These are phyloP conservation scores for Ceratotherium simum DNA, from an alignment of 2,113 vertebrate genomes.

Conservation along the genomic window DNA sequence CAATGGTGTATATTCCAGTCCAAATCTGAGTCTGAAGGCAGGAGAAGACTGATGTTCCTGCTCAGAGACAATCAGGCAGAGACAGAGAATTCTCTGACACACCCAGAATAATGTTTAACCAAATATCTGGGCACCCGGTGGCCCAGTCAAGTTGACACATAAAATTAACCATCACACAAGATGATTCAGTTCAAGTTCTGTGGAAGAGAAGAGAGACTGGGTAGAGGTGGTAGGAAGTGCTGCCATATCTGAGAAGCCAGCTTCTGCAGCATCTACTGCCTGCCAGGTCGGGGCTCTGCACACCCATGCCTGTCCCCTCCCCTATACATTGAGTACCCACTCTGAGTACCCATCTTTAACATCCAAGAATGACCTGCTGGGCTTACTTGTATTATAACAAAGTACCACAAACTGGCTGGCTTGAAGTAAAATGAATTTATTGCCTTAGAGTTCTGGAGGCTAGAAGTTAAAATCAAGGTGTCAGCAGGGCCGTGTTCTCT, in stretches of 20 bases:
- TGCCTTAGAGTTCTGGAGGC: background rate
- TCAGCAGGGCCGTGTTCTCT: fast-evolving
- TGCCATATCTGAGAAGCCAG: too few relatives aligned
- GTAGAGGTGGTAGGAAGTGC: background rate
- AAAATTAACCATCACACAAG: background rate
- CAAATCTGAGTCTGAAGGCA: background rate
- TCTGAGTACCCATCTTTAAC: background rate
- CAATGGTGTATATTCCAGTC: background rate
- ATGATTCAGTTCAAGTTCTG: background rate
- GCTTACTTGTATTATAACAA: background rate
- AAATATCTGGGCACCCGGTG: background rate
- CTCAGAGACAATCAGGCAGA: background rate
- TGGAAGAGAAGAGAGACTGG: background rate
- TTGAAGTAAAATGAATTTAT: background rate
- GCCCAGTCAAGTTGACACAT: background rate
- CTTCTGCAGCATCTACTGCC: background rate
- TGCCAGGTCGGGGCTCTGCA: background rate
- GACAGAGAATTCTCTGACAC: background rate
- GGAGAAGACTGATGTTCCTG: background rate
- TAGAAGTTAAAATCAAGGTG: background rate
- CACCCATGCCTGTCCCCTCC: fast-evolving
- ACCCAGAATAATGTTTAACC: background rate
- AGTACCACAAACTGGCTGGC: background rate
- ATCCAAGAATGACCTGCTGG: background rate
- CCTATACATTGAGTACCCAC: too few relatives aligned